Evolutionary conservation across 2,113 vertebrate species (phyloP), one percentile per base, ranked within the genome.

Genomic region (Pyrgilauda ruficollis): DNA sequence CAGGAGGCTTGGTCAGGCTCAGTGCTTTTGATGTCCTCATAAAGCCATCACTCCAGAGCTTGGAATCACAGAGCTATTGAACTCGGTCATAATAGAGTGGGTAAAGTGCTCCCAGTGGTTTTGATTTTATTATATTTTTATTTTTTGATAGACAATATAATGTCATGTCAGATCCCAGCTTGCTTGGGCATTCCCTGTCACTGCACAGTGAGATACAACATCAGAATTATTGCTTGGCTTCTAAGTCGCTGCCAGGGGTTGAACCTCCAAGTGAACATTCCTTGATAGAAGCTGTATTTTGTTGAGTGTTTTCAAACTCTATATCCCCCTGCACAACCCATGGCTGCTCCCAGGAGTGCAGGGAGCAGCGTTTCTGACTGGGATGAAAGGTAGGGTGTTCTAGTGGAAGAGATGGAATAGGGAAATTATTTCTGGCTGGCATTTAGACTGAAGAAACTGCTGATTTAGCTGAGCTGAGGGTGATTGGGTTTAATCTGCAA

Each of bases 21-120:
- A 3, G 16, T 67, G 88, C 83, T 41, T 96, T 93, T 97, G 93
- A 97, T 96, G 79, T 93, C 82, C 92, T 88, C 96, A 31, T 96
- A 96, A 97, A 97, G 58, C 94, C 69, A 96, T 96, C 93, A 87
- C 88, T 95, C 86, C 84, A 43, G 72, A 78, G 90, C 53, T 15
- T 78, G 90, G 92, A 92, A 93, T 79, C 33, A 6, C 33, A 72
- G 69, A 76, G 77, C 79, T 92, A 11, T 95, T 93, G 92, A 93
- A 84, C 88, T 94, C 37, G 2, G 56, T 66, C 80, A 27, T 90
- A 90, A 95, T 9, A 44, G 61, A 75, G 28, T 18, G 80, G 66
- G 75, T 89, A 53, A 92, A 93, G 53, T 62, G 70, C 56, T 88
- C 90, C 92, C 76, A 53, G 17, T n/a, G 43, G 87, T 26, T 94